Base-by-base conservation (phyloP, 2,113 vertebrate genomes). In the Cranoglanis bouderius region DNA sequence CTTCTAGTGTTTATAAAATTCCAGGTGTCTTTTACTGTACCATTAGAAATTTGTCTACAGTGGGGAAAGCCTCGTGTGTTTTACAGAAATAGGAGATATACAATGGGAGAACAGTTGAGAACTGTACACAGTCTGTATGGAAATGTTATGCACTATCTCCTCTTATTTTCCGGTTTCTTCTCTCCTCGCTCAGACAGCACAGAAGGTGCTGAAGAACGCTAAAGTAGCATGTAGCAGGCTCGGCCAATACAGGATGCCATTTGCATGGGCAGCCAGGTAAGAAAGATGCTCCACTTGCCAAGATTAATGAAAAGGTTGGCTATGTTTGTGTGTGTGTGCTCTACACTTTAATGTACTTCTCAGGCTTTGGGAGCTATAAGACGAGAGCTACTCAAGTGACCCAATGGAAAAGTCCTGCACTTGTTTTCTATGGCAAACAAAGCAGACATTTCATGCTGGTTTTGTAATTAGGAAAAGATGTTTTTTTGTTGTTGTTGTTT, bases 241-340 rank as follows among this genome's bases (percentile, higher is more conserved):
- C 59, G 98, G 98, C 72, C 98, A 98, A 86, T 99, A 99, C 89
- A 94, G 96, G 92, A 99, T 99, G 98, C 98, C 98, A 57, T 99
- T 99, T 93, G 98, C 98, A 16, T 99, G 98, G 98, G 97, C 98
- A 92, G 98, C 98, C 87, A 97, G 98, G 98, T 99, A 95, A 82
- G 80, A 85, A 75, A 46, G 6, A 24, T 67, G 16, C n/a, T 38
- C 32, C 55, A n/a, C 24, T 29, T 38, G 65, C 32, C 29, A 84
- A 32, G 38, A 49, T 16, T 61, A 32, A n/a, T 21, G n/a, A n/a
- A 85, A 85, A 63, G 3, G 29, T 29, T 35, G 38, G 21, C 35
- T 57, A 24, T 40, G 18, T 29, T 16, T 63, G 67, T 83, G 49
- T 63, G 67, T 83, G 49, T 24, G 38, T 35, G 38, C 32, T 80